Evolutionary conservation across 2,888 invertebrate species (phyloP).

Genomic region (Oxystoma pomonae): DNA sequence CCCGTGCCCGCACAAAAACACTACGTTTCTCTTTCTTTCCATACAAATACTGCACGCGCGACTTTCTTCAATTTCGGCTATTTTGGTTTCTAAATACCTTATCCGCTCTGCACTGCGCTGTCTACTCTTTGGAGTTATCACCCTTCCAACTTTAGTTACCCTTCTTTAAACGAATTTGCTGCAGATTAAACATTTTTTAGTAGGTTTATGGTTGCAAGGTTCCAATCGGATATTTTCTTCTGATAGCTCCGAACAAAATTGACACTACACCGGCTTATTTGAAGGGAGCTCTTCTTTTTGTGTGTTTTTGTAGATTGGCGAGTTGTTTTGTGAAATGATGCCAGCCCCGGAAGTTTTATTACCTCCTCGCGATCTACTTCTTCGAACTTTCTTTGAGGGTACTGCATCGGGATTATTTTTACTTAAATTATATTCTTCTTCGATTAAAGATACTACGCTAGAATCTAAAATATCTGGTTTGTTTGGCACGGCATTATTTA

Average conservation of each 20-base stretch:
- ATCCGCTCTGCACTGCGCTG: constrained; percentile 64
- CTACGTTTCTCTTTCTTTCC: constrained; percentile 77
- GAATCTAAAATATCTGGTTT: constrained; percentile 34
- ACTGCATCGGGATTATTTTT: constrained; percentile 40
- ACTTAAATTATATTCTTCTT: constrained; percentile 44
- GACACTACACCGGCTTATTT: constrained; percentile 56
- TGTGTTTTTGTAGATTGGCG: constrained; percentile 39
- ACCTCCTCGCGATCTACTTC: constrained; percentile 37
- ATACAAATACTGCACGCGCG: constrained; percentile 85
- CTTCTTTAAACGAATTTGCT: constrained; percentile 57
- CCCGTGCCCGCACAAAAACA: constrained; percentile 85
- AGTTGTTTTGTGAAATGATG: constrained; percentile 42
- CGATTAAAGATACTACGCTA: constrained; percentile 35
- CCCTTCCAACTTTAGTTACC: constrained; percentile 51
- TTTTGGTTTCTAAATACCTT: constrained; percentile 68
- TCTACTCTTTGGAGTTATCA: constrained; percentile 50
- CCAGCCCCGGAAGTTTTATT: constrained; percentile 37
- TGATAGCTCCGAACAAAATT: constrained; percentile 67
- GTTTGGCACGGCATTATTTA: constrained; percentile 23
- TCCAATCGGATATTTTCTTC: constrained; percentile 61
- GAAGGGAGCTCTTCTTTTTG: constrained; percentile 38
- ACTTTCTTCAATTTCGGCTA: constrained; percentile 83
- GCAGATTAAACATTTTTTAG: constrained; percentile 68
- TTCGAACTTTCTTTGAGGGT: constrained; percentile 34
- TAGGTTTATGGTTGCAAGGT: constrained; percentile 71